Evolutionary conservation across 2,797 vertebrate genomes (phyloP), one percentile per base, ranked within the genome.

Genomic region (Notolepis coatsorum): DNA sequence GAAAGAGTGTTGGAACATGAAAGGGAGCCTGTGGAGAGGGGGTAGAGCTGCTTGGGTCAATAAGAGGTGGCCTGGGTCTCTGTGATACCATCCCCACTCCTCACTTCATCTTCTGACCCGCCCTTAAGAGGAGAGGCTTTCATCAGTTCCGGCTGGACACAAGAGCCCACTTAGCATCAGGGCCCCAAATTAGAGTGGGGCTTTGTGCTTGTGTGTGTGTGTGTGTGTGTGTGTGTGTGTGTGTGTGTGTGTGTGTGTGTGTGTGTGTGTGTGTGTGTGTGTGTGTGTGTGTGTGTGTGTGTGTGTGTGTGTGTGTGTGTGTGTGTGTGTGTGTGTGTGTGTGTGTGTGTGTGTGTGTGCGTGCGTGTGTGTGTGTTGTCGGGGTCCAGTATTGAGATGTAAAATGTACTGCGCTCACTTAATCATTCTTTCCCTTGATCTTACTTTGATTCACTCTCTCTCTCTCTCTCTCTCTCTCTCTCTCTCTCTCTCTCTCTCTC

Each of bases 41-140:
- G 66, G 65, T n/a, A 68, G 64, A 69, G 68, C 57, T 3, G 70
- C 80, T 82, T 81, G 77, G 77, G 67, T 1, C 24, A 4, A 27
- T 41, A 70, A 72, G 62, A 80, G 78, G 77, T 84, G 79, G 76
- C 84, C 73, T 73, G 61, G 71, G 66, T 73, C 47, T 57, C 73
- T 88, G 87, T 87, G 82, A 88, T 86, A 77, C 64, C 53, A 17
- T 55, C 67, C n/a, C n/a, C 71, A 58, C 62, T 30, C 68, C 68
- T 64, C 28, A 23, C 77, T 77, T 55, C 75, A 76, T 89, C 86
- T 77, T 69, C 85, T 83, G 80, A 89, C 86, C 89, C 61, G 82
- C 83, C 81, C 85, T 82, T 57, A 66, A 84, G 82, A 92, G 75
- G 83, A 91, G 85, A 82, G 47, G 84, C 91, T 92, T 92, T 91